Evolutionary conservation across 2,888 invertebrate genomes (phyloP).

Genomic region (Campoplex capitator): DNA sequence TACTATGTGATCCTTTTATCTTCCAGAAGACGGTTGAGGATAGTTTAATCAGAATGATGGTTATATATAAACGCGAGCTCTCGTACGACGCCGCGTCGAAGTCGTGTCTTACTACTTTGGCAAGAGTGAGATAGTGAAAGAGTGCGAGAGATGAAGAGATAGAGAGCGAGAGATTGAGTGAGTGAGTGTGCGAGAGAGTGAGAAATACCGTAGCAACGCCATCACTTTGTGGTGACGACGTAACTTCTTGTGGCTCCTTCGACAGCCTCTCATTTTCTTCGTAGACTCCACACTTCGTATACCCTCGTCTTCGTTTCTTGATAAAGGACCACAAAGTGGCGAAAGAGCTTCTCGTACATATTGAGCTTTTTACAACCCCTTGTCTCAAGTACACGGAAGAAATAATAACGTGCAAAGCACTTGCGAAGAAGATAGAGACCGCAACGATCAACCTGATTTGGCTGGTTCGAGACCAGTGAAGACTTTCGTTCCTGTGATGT

Average conservation of each 20-base stretch:
- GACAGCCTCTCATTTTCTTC: conserved; percentile 45
- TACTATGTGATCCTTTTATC: conserved; percentile 36
- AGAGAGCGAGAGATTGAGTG: background rate
- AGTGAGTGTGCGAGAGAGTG: background rate
- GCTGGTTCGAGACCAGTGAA: background rate
- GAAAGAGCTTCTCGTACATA: conserved; percentile 20
- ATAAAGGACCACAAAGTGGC: conserved; percentile 40
- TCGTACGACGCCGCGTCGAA: conserved; percentile 34
- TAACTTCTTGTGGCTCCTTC: conserved; percentile 49
- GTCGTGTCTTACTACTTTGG: conserved; percentile 50
- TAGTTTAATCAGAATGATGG: conserved; percentile 36
- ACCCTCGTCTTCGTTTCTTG: conserved; percentile 52
- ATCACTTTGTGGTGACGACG: conserved; percentile 51
- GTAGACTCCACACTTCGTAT: conserved; percentile 49
- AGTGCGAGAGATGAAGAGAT: background rate
- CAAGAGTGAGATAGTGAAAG: background rate
- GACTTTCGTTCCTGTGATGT: background rate
- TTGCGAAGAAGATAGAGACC: background rate
- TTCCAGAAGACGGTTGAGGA: conserved; percentile 13
- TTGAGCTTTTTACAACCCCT: conserved; percentile 18
- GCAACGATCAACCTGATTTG: background rate
- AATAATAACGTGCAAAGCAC: background rate
- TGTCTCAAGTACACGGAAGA: conserved; percentile 2
- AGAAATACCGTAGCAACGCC: conserved; percentile 22
- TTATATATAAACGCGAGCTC: conserved; percentile 16